Evolutionary conservation across 2,797 vertebrate species (phyloP), one percentile per base, ranked within the genome.

Genomic region (Spinus pinus): DNA sequence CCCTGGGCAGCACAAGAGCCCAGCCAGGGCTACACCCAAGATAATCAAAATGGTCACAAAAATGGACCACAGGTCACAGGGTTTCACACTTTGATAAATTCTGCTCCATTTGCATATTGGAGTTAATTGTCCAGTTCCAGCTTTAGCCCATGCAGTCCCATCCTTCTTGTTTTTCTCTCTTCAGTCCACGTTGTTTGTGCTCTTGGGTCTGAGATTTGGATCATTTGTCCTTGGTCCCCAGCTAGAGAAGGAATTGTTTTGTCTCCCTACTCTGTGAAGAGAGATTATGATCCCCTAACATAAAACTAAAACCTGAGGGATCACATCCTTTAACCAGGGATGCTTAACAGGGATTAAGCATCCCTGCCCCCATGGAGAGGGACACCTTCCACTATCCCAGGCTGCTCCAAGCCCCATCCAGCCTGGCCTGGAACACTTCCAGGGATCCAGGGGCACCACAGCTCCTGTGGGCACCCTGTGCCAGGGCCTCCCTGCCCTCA

Each of bases 121-220:
- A 58, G 33, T 58, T 58, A 1, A 27, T 27, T 58, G 24, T 58
- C 33, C 56, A 4, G 0, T 27, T 35, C 0, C 10, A 57, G 33
- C 33, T 58, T 13, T 7, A 58, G 24, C 16, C 2, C 2, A 12
- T 35, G 23, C 1, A 58, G 17, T 37, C 33, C 35, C 56, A 37
- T 6, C 35, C 56, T 25, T 1, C 15, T 37, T 58, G 24, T 27
- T 37, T 58, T 37, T 37, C 56, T 58, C 56, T 37, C 56, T 27
- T 0, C 35, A 58, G 24, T 1, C 11, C 8, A 37, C 1, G 2
- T 0, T 27, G 56, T 37, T 57, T 57, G 3, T 58, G 33, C 11
- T 58, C 24, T 9, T 58, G 24, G 16, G 11, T 2, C 56, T 37
- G 56, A 58, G 16, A 27, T 37, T 37, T 58, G 56, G 33, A 13